Base-by-base conservation (phyloP, 2,797 vertebrate genomes). In the Cyprinodon diabolis region DNA sequence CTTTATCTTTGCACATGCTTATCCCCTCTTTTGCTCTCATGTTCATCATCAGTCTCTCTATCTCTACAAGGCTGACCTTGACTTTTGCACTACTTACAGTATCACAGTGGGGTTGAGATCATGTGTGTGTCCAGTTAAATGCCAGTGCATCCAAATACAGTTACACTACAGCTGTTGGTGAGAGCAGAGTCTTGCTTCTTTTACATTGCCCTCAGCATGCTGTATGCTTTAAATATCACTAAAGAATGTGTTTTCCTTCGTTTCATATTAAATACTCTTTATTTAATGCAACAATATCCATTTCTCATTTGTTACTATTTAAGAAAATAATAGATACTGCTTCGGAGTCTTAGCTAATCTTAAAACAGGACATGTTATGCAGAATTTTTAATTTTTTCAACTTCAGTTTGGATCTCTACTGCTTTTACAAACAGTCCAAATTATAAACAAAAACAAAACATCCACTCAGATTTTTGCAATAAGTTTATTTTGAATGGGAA, bases 61-160 rank as follows among this genome's bases (percentile, higher is more conserved):
- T 65, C n/a, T 12, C 63, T 70, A 62, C 71, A 77, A 57, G 73
- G 47, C 37, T 65, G 81, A 89, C 78, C 86, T 85, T 81, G 72
- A 85, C 81, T 81, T 81, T 76, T 79, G 71, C 67, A n/a, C 70
- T 49, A 65, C 60, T 76, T 75, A 30, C 30, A 30, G 30, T 30
- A 66, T 51, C 57, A 47, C 23, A 35, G 70, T 1, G 62, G 23
- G 10, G 19, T n/a, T 14, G 72, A 47, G 66, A 68, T 66, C 60
- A 37, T 54, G 54, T 71, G 70, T 25, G 69, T 57, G 54, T 70
- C 47, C 58, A 7, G 65, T 57, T 48, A 66, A 57, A 68, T 40
- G 35, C 12, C 19, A 23, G 1, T 43, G 45, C 23, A n/a, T 70
- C n/a, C 25, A 14, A 66, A 74, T 52, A 43, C 55, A 37, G 47